Conservation (phyloP, 2,113 vertebrate genomes). For the Antidorcas marsupialis region DNA sequence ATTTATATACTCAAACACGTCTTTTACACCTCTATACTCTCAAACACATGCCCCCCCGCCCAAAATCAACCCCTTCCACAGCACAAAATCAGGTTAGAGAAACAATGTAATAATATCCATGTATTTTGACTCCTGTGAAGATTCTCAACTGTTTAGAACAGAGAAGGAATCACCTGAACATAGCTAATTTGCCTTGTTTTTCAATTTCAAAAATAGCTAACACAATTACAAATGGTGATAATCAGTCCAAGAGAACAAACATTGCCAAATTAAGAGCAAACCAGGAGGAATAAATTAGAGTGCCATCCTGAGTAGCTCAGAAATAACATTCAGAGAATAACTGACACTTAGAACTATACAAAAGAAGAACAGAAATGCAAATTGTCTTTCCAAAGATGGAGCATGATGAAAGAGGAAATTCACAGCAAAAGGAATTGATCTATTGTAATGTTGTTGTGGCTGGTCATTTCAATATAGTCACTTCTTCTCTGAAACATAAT, state of each 20-base stretch:
- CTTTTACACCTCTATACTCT: background rate
- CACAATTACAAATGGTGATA: background rate
- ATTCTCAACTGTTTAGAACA: background rate
- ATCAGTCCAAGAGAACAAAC: background rate
- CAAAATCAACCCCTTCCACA: background rate
- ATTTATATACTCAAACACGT: background rate
- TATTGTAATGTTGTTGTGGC: background rate
- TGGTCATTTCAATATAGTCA: background rate
- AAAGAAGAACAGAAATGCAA: background rate
- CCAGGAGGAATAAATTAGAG: background rate
- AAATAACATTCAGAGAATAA: background rate
- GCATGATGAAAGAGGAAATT: background rate
- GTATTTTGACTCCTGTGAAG: background rate
- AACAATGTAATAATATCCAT: background rate
- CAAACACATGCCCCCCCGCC: background rate
- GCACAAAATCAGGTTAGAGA: conserved; percentile 10
- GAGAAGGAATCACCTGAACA: background rate
- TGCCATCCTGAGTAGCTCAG: background rate
- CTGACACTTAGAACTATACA: background rate
- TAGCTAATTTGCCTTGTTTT: background rate
- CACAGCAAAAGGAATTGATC: background rate
- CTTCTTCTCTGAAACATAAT: background rate
- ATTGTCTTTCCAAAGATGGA: background rate
- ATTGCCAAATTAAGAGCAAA: background rate
- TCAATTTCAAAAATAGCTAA: background rate